These are phyloP conservation scores for Amblyraja radiata DNA, from an alignment of 2,797 vertebrate species.

Conservation along the genomic window DNA sequence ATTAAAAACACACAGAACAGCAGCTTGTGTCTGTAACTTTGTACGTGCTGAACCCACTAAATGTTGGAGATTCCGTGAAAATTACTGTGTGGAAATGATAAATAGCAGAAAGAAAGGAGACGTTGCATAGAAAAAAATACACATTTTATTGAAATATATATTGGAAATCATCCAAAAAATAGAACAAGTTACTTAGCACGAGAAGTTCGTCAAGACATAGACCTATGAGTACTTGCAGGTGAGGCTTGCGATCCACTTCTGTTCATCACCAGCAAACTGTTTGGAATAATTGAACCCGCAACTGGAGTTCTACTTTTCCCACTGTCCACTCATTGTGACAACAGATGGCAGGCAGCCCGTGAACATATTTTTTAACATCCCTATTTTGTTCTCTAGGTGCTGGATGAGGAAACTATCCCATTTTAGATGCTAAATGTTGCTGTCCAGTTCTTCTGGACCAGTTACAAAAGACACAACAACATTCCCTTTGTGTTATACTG, in stretches of 20 bases:
- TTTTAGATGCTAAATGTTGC: not conserved
- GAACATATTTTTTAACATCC: not conserved
- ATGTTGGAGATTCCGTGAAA: not conserved
- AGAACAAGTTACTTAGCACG: not conserved
- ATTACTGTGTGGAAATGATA: not conserved
- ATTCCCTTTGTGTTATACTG: not conserved
- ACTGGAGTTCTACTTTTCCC: not conserved
- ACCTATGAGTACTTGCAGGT: not conserved
- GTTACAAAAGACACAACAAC: not conserved
- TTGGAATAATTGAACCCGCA: not conserved
- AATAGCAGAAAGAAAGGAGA: not conserved
- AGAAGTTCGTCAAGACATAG: not conserved
- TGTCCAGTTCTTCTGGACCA: not conserved
- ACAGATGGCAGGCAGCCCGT: not conserved
- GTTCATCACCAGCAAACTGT: no score
- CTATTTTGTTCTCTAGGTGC: not conserved
- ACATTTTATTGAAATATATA: conserved; percentile 32
- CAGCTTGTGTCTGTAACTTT: not conserved
- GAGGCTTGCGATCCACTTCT: not conserved
- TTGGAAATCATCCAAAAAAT: conserved; percentile 19
- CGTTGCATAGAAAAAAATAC: not conserved
- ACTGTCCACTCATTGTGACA: not conserved
- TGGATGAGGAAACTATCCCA: not conserved
- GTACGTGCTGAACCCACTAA: not conserved
- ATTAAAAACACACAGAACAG: not conserved